Conservation (phyloP, 2,113 vertebrate genomes). For the Rattus rattus region DNA sequence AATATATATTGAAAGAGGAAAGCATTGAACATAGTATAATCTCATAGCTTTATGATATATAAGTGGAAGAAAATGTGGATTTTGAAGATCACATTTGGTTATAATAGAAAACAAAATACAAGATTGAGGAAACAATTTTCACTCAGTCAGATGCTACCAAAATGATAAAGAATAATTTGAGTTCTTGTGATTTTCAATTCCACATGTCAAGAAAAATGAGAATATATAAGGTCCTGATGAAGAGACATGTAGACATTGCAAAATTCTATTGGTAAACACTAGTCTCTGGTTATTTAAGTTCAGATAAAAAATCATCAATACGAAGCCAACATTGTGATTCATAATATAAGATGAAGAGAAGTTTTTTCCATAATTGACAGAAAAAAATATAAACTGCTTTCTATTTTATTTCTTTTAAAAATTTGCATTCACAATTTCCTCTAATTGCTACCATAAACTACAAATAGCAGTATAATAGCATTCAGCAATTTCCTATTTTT, state of each 20-base stretch:
- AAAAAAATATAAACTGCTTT: constrained; percentile 49
- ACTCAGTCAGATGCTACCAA: not conserved
- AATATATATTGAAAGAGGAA: not conserved
- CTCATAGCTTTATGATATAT: not conserved
- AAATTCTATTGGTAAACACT: not conserved
- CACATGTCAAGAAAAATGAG: not conserved
- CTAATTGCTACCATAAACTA: constrained; percentile 72
- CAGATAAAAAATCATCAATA: constrained; percentile 49
- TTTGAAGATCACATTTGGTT: not conserved
- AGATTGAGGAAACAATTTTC: not conserved
- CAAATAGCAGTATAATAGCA: not conserved
- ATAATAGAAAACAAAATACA: not conserved
- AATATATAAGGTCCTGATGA: not conserved
- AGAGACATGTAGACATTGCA: not conserved
- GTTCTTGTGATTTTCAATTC: not conserved
- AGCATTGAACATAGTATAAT: not conserved
- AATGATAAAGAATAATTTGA: constrained; percentile 50
- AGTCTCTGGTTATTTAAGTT: not conserved
- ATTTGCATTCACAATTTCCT: not conserved
- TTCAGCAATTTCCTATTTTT: constrained; percentile 18
- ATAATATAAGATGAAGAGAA: not conserved
- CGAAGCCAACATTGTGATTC: not conserved
- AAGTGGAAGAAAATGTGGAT: not conserved
- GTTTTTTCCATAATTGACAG: constrained; percentile 41
- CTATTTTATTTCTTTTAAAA: constrained; percentile 71